Percentiles rank a stretch among this genome's conserved stretches.
phyloP scores from a whole-genome alignment of 2,113 vertebrate species.

The Agapornis roseicollis region DNA sequence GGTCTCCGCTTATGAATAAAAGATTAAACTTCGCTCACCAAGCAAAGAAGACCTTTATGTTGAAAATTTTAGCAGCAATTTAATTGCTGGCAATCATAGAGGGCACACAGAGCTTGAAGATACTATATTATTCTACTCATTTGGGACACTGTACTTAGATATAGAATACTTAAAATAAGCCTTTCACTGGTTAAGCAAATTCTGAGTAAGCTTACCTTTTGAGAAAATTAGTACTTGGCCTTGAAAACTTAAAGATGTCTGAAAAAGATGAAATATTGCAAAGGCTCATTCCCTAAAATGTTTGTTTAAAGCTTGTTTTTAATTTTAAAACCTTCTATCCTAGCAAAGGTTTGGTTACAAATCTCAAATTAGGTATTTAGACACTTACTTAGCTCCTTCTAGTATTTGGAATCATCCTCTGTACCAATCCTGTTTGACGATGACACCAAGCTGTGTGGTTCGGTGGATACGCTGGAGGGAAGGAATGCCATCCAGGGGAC shows the following conservation, averaged over 20 bases:
- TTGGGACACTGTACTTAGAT: background rate
- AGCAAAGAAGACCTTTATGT: background rate
- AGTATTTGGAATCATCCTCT: background rate
- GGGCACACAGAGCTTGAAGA: background rate
- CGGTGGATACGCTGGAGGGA: no score
- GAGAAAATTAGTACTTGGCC: background rate
- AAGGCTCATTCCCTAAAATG: background rate
- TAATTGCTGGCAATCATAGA: background rate
- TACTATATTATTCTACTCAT: background rate
- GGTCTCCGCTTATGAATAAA: background rate
- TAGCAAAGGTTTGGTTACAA: background rate
- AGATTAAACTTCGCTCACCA: background rate
- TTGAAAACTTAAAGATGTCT: background rate
- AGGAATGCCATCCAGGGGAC: no score
- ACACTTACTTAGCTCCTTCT: background rate
- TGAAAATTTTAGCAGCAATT: conserved; percentile 4
- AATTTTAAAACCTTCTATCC: background rate
- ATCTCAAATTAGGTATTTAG: background rate
- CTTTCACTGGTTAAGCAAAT: background rate
- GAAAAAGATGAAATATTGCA: background rate
- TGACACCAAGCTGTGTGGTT: no score
- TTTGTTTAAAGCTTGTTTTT: background rate
- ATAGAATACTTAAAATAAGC: background rate
- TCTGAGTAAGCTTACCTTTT: background rate
- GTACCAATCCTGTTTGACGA: background rate